A percentile compares a stretch with the other conserved stretches of the same genome.
phyloP scores from a whole-genome alignment of 2,888 invertebrate species.

The Eupithecia inturbata region DNA sequence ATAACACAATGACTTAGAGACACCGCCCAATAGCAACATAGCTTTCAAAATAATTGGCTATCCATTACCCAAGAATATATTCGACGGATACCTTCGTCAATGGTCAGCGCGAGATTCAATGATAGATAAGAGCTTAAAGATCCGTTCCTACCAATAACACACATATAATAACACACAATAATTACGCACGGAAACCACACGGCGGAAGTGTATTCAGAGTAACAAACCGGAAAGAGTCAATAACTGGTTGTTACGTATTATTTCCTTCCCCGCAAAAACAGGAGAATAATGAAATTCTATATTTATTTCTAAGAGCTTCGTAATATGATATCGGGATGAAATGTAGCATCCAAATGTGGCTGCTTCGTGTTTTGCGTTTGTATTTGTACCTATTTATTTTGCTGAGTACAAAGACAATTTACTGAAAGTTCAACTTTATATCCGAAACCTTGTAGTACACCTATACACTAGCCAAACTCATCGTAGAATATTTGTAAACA shows the following conservation, averaged over 20 bases:
- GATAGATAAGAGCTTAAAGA: neutral
- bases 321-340: constrained; percentile 21
- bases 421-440: neutral
- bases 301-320: constrained; percentile 26
- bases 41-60: neutral
- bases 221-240: constrained; percentile 18
- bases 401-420: neutral
- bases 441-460: too few species aligned
- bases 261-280: constrained; percentile 14
- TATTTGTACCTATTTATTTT: neutral
- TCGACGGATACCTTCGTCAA: constrained; percentile 7
- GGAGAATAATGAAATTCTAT: constrained; percentile 29
- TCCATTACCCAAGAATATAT: neutral
- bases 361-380: constrained; percentile 1
- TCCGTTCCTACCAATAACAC: neutral
- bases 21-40: neutral
- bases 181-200: constrained; percentile 13
- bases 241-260: constrained; percentile 24
- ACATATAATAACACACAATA: constrained; percentile 4
- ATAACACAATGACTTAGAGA: neutral
- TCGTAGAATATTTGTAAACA: too few species aligned
- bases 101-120: neutral
- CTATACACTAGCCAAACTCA: too few species aligned
- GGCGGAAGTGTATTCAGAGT: constrained; percentile 6
- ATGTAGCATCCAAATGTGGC: neutral